Base-by-base conservation (phyloP, 1,140 invertebrate species). In the Leptopilina clavipes region DNA sequence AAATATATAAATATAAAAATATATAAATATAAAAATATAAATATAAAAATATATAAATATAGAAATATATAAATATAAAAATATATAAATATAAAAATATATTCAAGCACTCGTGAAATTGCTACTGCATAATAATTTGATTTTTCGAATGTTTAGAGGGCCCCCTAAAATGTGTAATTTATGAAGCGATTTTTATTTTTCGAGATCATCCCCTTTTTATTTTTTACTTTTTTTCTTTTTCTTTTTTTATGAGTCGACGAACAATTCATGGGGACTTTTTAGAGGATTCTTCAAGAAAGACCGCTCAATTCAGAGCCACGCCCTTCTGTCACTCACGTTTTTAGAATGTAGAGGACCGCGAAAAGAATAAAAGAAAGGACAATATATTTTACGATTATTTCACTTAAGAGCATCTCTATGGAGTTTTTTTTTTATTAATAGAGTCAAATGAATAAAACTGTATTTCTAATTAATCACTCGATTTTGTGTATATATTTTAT, bases 361-460 rank as follows among this genome's bases (percentile, higher is more conserved):
- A 76, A 72, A 71, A 70, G 48, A 56, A 19, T 7, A 45, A 31
- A 43, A 71, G 65, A 48, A 25, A 75, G 40, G 14, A 19, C 52
- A 17, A 11, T n/a, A 43, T 17, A 73, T 75, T 79, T 82, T 74
- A 79, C 76, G 52, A 77, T 80, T 79, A 80, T 79, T 80, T 70
- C 77, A 82, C 37, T 40, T 40, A 40, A 40, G 25, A 31, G 5
- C 3, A 40, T 40, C 9, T 40, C 37, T 40, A 40, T 40, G 7
- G 37, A 40, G 5, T 40, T 40, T 40, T 40, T 8, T 40, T 8
- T 40, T 31, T 40, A 40, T 40, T 40, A 31, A 6, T 40, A 5
- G 37, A 40, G 37, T 40, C 37, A 40, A 31, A 31, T 31, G 25
- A 31, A 31, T 31, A 31, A 5, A 31, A 31, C 1, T 31, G 25